Conservation (phyloP, 2,888 invertebrate species). For the Zelleria hepariella region DNA sequence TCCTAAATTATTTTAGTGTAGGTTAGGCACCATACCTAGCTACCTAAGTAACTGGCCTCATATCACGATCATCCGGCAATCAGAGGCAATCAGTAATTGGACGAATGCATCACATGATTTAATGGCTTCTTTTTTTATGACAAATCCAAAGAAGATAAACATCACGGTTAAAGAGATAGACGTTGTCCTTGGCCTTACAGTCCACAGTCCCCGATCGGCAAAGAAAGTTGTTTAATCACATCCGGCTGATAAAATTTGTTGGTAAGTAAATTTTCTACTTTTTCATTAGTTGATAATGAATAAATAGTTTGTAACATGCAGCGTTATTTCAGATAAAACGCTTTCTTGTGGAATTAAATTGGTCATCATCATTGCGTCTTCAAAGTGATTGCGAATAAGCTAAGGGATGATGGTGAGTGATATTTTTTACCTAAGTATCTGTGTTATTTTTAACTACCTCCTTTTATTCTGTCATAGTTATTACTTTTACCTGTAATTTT, state of each 20-base stretch:
- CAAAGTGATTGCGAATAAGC: no score
- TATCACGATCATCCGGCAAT: no score
- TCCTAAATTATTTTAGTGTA: no score
- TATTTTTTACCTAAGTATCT: neutral
- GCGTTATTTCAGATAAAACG: no score
- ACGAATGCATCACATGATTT: neutral
- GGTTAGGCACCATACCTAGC: no score
- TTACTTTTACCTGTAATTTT: neutral
- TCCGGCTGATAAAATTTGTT: neutral
- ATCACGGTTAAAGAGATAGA: neutral
- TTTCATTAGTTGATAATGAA: neutral
- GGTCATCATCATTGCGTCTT: no score
- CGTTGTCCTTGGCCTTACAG: neutral
- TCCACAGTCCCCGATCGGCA: slow-evolving; percentile 2
- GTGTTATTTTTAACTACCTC: neutral
- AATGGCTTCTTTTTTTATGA: neutral
- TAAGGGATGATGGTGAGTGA: no score
- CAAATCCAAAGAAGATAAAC: no score
- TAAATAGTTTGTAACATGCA: neutral
- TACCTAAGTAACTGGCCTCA: no score
- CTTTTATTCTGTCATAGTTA: neutral
- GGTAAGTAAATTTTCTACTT: neutral
- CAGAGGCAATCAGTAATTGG: neutral
- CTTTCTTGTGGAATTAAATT: no score
- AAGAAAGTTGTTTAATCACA: neutral